Base-by-base conservation (phyloP, 2,888 invertebrate genomes). In the Cryptocheilus praepositus region DNA sequence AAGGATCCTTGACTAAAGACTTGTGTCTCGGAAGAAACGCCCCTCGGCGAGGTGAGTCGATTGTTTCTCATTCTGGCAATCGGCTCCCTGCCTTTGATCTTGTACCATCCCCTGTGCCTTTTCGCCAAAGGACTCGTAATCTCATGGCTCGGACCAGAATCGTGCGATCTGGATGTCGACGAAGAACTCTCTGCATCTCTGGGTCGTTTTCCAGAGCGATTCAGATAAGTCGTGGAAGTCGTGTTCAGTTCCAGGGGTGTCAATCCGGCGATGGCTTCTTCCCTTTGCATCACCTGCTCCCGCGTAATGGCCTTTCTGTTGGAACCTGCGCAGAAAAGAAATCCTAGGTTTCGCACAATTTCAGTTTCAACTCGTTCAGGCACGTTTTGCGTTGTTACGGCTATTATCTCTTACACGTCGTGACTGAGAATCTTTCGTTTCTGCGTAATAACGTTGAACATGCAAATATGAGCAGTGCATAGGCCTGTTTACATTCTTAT, bases 1-100 rank as follows among this genome's bases (percentile, higher is more conserved):
- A 88, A 76, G 0, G 84, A 80, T 5, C 88, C 87, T 61, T 83
- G 86, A 56, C 83, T 84, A 45, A 88, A 88, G 3, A 84, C 74
- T 46, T 87, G 88, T 0, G 82, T 86, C 28, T 82, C 83, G 13
- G 75, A 78, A 0, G 87, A 87, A 2, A 85, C 67, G 3, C 84
- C 83, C 54, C 78, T 68, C 0, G 80, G 74, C 4, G 82, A 77
- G 1, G 73, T 67, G 0, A 70, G 5, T 1, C 54, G 45, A 11
- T 54, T 57, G 21, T 70, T 78, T 60, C 82, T 81, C 86, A 88
- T 85, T 13, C 88, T 71, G 0, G 82, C 80, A 3, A 89, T 85
- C 2, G 88, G 88, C 22, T 84, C 81, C 28, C 88, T 82, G 1
- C 61, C 84, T 19, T 80, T 84, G 49, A 88, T 83, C 57, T 77